Conservation (phyloP, 2,888 invertebrate species). For the Scaptomyza tumidula region DNA sequence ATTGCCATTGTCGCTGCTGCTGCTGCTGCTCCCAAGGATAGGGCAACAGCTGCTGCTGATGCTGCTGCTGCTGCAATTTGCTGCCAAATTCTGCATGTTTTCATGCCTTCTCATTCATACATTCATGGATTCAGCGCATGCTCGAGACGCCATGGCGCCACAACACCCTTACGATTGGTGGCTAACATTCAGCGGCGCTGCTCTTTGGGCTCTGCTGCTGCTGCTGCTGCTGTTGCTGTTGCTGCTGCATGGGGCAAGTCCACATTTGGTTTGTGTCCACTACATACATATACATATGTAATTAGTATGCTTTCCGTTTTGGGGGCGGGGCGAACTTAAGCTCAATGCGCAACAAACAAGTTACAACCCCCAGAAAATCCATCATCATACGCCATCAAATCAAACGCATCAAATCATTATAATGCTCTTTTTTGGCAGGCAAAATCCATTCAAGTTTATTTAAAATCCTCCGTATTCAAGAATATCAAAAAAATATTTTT, state of each 20-base stretch:
- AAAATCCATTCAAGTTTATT: neutral
- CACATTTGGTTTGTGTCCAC: neutral
- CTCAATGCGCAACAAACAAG: slow-evolving; percentile 3
- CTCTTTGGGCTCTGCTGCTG: neutral
- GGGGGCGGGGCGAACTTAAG: slow-evolving; percentile 6
- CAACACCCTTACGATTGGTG: slow-evolving; percentile 45
- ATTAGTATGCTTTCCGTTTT: neutral
- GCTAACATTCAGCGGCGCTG: slow-evolving; percentile 41
- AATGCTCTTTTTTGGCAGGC: neutral
- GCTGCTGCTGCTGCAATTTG: neutral
- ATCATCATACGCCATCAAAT: too few relatives aligned
- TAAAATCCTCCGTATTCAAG: neutral
- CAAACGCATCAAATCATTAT: neutral
- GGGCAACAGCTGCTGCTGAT: slow-evolving; percentile 8
- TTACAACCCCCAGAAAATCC: neutral
- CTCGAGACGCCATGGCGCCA: slow-evolving; percentile 49
- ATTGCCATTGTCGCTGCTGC: slow-evolving; percentile 1
- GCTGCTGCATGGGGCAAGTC: neutral
- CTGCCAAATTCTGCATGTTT: slow-evolving; percentile 1
- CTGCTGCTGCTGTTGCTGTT: too few relatives aligned
- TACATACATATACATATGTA: neutral
- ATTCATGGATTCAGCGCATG: slow-evolving; percentile 62
- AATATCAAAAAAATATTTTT: too few relatives aligned
- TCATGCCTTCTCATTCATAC: slow-evolving; percentile 7
- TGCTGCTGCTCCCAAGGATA: slow-evolving; percentile 7